These are phyloP conservation scores for Podiceps cristatus DNA, from an alignment of 2,113 vertebrate species.

Conservation along the genomic window DNA sequence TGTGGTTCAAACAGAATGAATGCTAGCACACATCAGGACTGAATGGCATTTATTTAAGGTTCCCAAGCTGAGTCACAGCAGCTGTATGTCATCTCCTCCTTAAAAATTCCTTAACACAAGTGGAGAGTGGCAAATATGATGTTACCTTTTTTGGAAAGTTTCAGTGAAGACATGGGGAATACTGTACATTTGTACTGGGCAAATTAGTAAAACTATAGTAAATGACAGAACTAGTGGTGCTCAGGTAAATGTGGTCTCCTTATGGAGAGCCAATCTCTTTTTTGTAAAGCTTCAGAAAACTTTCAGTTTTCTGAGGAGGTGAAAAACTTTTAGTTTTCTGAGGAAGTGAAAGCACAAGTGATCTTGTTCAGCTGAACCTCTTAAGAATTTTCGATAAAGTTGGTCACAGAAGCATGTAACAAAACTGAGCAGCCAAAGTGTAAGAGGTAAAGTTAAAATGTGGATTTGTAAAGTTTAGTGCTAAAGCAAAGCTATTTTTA, in stretches of 20 bases:
- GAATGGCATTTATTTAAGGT: neutral
- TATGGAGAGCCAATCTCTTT: rapidly evolving
- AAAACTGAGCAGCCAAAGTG: neutral
- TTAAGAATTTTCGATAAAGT: neutral
- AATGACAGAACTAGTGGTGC: neutral
- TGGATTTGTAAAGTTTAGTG: neutral
- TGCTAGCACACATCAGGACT: neutral
- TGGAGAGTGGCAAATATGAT: neutral
- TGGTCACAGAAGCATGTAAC: neutral
- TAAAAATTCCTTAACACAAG: neutral
- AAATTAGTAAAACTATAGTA: neutral
- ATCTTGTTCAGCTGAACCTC: neutral
- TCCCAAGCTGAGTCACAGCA: neutral
- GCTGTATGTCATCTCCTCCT: neutral
- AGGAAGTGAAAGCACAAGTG: neutral
- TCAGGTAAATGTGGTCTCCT: neutral
- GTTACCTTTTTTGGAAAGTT: neutral
- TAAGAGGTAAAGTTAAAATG: neutral
- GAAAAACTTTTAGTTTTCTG: neutral
- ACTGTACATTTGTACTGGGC: neutral
- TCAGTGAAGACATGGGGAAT: neutral
- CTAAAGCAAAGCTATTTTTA: neutral
- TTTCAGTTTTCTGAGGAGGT: neutral
- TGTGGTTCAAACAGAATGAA: neutral
- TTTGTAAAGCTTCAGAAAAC: neutral